Evolutionary conservation across 2,888 invertebrate genomes (phyloP).

Genomic region (Acanthoscelides obtectus): DNA sequence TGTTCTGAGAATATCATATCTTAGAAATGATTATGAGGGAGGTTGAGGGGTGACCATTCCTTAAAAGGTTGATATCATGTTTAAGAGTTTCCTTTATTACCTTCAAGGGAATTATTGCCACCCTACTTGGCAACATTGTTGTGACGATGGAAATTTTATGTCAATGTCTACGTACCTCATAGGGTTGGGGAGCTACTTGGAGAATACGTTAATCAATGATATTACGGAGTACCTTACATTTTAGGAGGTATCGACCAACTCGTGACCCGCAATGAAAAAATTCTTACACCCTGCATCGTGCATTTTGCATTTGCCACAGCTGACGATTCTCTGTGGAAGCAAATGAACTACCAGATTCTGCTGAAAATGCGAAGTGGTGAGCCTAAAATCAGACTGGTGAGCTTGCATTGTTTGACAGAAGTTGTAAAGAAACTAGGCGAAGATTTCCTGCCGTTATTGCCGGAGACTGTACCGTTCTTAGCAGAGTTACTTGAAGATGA

Average conservation of each 20-base stretch:
- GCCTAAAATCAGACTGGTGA: constrained; percentile 67
- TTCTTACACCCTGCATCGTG: constrained; percentile 74
- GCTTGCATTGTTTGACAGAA: constrained; percentile 68
- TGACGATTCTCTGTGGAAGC: constrained; percentile 86
- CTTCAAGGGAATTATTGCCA: no score
- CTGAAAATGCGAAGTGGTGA: constrained; percentile 78
- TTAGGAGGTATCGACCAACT: constrained; percentile 57
- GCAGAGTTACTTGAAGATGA: constrained; percentile 91
- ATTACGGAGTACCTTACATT: no score
- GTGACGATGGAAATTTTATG: no score
- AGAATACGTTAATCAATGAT: no score
- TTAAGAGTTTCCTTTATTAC: no score
- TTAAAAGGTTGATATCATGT: no score
- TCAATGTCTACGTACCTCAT: no score
- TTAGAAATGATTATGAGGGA: no score
- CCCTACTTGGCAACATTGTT: no score
- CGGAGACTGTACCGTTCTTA: constrained; percentile 91
- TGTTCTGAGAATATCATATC: no score
- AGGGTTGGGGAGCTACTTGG: no score
- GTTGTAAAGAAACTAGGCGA: constrained; percentile 81
- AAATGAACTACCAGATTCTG: constrained; percentile 83
- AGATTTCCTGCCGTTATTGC: constrained; percentile 81
- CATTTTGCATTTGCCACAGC: constrained; percentile 77
- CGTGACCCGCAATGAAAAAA: constrained; percentile 54
- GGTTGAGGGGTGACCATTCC: no score